Percentiles rank a stretch among this genome's conserved stretches.
phyloP scores from a whole-genome alignment of 2,797 vertebrate species.

The Enteromius paludinosus region DNA sequence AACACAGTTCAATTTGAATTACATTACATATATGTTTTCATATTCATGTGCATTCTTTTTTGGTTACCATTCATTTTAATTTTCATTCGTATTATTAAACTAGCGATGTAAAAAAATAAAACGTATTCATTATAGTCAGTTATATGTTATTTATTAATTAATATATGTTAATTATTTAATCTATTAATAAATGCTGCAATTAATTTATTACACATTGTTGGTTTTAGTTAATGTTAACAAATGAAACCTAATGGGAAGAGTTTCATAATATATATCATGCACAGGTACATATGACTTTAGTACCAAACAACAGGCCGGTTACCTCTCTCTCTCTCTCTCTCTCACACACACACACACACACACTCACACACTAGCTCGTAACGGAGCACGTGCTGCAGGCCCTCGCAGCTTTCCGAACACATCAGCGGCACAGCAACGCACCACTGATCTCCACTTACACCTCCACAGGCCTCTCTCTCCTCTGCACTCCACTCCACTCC shows the following conservation, averaged over 20 bases:
- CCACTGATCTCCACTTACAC: constrained; percentile 31
- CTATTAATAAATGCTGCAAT: neutral
- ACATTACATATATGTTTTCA: neutral
- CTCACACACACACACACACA: too few species aligned
- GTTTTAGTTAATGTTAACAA: neutral
- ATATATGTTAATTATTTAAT: neutral
- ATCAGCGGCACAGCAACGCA: constrained; percentile 30
- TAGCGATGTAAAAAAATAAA: too few species aligned
- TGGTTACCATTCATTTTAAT: too few species aligned
- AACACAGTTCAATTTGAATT: neutral
- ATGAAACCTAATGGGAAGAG: neutral
- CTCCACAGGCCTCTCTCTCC: constrained; percentile 38
- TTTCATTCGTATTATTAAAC: too few species aligned
- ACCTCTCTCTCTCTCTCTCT: neutral
- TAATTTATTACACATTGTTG: neutral
- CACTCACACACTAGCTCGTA: neutral
- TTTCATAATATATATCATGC: neutral
- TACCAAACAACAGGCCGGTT: neutral
- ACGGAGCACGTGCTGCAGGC: neutral
- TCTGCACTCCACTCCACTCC: constrained; percentile 38
- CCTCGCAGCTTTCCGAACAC: constrained; percentile 15
- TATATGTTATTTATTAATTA: too few species aligned
- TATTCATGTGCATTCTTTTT: neutral
- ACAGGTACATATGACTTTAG: neutral
- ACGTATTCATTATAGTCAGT: too few species aligned